Evolutionary conservation across 2,113 vertebrate genomes (phyloP), one percentile per base, ranked within the genome.

Genomic region (Phycodurus eques): DNA sequence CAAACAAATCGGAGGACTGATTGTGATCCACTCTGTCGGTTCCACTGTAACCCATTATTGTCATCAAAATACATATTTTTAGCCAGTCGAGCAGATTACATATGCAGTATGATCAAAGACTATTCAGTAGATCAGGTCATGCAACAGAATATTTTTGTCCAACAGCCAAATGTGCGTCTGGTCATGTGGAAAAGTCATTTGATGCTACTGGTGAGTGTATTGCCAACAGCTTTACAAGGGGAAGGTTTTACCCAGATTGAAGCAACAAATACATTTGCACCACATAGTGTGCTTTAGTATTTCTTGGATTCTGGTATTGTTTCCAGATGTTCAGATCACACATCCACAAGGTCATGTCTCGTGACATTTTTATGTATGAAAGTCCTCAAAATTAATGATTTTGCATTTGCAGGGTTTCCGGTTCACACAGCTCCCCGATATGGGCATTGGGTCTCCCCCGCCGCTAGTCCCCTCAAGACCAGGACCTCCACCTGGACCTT

Each of bases 371-470:
- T 14, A 22, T n/a, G 49, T 19, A 56, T 11, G n/a, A 56, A 56
- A 61, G 59, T 61, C 14, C 8, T 33, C 7, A 35, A 15, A 61
- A 61, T 35, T 3, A 61, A 43, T 54, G 14, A 4, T 33, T 79
- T 83, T 67, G 11, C 54, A 73, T 68, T 60, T 75, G 61, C 89
- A 99, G 98, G 97, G 96, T 76, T 99, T 98, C 81, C 94, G 96
- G 77, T 99, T 98, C 89, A 98, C 97, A 57, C 98, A 98, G 90
- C 96, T 99, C 83, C 97, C 98, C 72, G 98, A 99, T 73, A 98
- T 99, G 96, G 94, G 96, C 80, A 94, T 98, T 87, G 96, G 96
- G 12, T 94, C 96, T 73, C 97, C 97, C 0, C 97, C 97, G 1
- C 96, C 97, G 0, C 95, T 97, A 15, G 94, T 99, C 33, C 95